Base-by-base conservation (phyloP, 2,113 vertebrate species). In the Actinemys pallida region DNA sequence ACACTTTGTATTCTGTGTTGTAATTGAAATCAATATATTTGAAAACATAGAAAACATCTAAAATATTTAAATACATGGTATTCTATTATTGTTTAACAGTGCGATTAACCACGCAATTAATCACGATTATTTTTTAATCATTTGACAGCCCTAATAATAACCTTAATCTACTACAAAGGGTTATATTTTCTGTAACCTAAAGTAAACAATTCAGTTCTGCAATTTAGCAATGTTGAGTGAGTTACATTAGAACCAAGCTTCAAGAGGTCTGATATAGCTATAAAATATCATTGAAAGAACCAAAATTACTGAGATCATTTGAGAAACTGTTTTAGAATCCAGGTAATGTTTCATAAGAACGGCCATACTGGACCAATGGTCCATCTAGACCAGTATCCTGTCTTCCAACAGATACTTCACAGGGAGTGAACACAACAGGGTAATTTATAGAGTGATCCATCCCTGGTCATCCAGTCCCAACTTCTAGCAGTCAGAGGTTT, bases 101-200 rank as follows among this genome's bases (percentile, higher is more conserved):
- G 53, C 8, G 8, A 54, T 54, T 54, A 54, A 54, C 8, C 8
- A 2, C 19, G 8, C 53, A 54, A 22, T 54, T 20, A 54, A 22
- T 54, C 53, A 54, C 8, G 8, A 54, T 54, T 54, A 54, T 22
- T 54, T 53, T 54, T 54, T 54, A 54, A 54, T 54, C 53, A 8
- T 8, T 54, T 54, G 20, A 54, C 20, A 54, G 53, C 53, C 53
- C 52, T 53, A 17, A 52, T 52, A 53, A 54, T 87, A 92, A 93
- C 79, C 93, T 81, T 79, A 94, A 94, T 45, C 88, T 39, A 94
- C 95, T 92, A 87, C 27, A 85, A 6, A 2, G 35, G 69, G 39
- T 72, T 76, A 85, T 3, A 35, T 62, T 95, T 95, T 87, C 78
- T 76, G 88, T 94, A 87, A 79, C 83, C 47, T 56, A 96, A 95